These are phyloP conservation scores for Zaprionus ghesquierei DNA, from an alignment of 1,140 invertebrate species.

Conservation along the genomic window DNA sequence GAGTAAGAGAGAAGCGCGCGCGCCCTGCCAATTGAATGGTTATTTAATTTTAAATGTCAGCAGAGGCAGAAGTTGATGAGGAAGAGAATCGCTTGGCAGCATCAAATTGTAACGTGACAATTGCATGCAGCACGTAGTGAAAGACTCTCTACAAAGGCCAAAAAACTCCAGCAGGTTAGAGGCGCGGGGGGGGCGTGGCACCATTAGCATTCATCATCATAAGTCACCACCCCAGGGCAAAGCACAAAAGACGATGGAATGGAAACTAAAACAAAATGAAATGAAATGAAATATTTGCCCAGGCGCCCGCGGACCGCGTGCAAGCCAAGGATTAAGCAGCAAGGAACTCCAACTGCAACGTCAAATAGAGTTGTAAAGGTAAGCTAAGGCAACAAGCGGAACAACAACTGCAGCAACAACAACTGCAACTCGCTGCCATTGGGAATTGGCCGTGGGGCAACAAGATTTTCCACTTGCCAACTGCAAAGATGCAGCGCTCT, in stretches of 20 bases:
- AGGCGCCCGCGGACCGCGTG: conserved; percentile 31
- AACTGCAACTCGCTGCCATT: background rate
- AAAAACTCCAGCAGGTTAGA: conserved; percentile 25
- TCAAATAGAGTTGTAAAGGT: conserved; percentile 55
- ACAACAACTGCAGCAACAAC: background rate
- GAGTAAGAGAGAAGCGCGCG: conserved; percentile 6
- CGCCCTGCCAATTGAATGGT: conserved; percentile 61
- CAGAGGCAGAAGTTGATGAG: conserved; percentile 11
- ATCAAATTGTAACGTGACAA: conserved; percentile 72
- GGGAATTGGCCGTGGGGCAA: conserved; percentile 50
- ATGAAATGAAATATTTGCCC: conserved; percentile 78
- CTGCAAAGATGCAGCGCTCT: conserved; percentile 6
- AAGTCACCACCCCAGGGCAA: conserved; percentile 73
- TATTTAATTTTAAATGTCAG: conserved; percentile 68
- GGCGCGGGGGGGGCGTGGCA: background rate
- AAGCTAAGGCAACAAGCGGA: conserved; percentile 17
- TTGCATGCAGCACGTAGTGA: conserved; percentile 60
- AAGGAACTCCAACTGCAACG: conserved; percentile 41
- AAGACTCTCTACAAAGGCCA: conserved; percentile 4
- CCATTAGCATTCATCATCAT: conserved; percentile 82
- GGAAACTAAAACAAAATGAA: conserved; percentile 35
- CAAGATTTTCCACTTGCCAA: conserved; percentile 68
- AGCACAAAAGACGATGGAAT: background rate
- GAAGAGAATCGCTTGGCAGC: background rate
- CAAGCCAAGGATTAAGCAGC: conserved; percentile 58